Percentiles rank a stretch among this genome's conserved stretches.
Conservation (phyloP, 2,113 vertebrate genomes). For the Melanerpes formicivorus region DNA sequence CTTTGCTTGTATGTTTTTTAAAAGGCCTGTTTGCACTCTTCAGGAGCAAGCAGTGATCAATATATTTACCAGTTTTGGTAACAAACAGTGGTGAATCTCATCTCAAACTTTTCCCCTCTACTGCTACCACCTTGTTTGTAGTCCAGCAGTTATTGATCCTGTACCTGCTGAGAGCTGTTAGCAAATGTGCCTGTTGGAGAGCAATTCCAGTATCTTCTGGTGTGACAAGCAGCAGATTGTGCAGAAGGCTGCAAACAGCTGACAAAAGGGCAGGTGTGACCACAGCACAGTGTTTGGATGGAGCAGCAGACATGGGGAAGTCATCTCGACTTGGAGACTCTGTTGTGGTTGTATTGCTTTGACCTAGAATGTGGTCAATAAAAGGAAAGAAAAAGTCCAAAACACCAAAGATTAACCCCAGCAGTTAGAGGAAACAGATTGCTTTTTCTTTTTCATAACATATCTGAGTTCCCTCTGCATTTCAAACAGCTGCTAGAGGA, state of each 20-base stretch:
- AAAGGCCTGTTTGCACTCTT: not conserved
- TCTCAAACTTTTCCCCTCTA: not conserved
- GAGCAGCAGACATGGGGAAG: conserved; percentile 60
- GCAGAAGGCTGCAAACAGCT: conserved; percentile 86
- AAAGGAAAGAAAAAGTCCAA: not conserved
- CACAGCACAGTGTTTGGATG: conserved; percentile 73
- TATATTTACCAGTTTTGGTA: not conserved
- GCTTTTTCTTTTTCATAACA: not conserved
- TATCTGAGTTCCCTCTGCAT: not conserved
- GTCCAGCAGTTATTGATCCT: not conserved
- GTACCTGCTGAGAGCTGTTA: conserved; percentile 86
- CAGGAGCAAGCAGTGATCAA: not conserved
- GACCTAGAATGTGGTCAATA: conserved; percentile 75
- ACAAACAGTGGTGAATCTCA: not conserved
- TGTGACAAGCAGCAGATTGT: conserved; percentile 84
- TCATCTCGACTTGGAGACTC: conserved; percentile 74
- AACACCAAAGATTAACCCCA: not conserved
- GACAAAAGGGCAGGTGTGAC: conserved; percentile 89
- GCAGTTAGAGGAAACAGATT: not conserved
- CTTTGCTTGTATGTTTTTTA: not conserved
- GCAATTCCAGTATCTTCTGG: conserved; percentile 84
- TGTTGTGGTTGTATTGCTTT: conserved; percentile 80
- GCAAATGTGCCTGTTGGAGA: conserved; percentile 78
- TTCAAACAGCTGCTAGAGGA: not conserved
- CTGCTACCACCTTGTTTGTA: not conserved